Evolutionary conservation across 2,113 vertebrate genomes (phyloP).

Genomic region (Numenius arquata): DNA sequence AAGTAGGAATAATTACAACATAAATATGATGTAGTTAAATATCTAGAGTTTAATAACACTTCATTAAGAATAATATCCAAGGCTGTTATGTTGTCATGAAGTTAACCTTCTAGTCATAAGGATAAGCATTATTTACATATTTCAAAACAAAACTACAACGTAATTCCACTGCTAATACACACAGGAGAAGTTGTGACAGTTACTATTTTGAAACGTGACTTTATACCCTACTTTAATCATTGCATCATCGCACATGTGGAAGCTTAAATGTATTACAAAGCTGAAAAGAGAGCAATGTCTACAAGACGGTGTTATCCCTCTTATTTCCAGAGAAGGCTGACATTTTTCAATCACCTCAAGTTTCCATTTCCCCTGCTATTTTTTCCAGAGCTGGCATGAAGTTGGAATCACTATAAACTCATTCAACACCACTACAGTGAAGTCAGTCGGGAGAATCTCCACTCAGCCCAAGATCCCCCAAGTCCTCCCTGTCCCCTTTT

Average conservation of each 20-base stretch:
- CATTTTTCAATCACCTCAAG: background rate
- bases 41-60: constrained; percentile 43
- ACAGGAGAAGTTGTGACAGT: background rate
- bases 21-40: constrained; percentile 55
- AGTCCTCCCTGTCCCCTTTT: too few relatives aligned
- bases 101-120: constrained; percentile 28
- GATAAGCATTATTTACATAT: constrained; percentile 11
- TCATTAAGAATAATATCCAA: constrained; percentile 53
- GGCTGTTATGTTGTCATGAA: constrained; percentile 25
- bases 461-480: too few relatives aligned
- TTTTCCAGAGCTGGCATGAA: background rate
- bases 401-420: background rate
- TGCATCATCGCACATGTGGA: background rate
- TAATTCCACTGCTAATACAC: background rate
- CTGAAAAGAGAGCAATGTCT: background rate
- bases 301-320: background rate
- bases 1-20: constrained; percentile 36
- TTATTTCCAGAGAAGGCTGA: background rate
- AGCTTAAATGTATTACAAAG: background rate
- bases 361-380: background rate
- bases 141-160: constrained; percentile 10
- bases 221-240: background rate
- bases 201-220: background rate
- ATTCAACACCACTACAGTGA: background rate
- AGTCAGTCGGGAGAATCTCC: background rate